These are phyloP conservation scores for Adelosebastes latens DNA, from an alignment of 2,797 vertebrate genomes.

Conservation along the genomic window DNA sequence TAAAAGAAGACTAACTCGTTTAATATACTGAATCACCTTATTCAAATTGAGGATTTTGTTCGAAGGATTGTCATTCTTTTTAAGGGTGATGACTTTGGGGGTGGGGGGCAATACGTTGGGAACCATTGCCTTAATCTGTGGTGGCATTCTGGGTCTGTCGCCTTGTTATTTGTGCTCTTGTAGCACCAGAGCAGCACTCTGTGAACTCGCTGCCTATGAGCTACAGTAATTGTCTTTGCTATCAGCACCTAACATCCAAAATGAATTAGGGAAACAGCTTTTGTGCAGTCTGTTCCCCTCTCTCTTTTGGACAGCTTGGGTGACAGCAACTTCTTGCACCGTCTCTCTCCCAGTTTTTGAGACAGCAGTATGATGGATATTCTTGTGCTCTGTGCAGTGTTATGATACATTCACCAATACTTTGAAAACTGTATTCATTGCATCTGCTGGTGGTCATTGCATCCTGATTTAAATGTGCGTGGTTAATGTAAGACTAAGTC, in stretches of 20 bases:
- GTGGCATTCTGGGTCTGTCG: conserved; percentile 24
- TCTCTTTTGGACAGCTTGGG: conserved; percentile 32
- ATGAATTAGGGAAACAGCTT: conserved; percentile 60
- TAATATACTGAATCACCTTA: too few relatives aligned
- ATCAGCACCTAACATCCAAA: conserved; percentile 64
- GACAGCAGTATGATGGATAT: conserved; percentile 28
- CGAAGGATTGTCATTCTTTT: too few relatives aligned
- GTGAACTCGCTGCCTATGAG: conserved; percentile 50
- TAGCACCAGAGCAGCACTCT: conserved; percentile 26
- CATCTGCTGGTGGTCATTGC: neutral
- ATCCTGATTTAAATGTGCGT: neutral
- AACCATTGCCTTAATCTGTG: conserved; percentile 33
- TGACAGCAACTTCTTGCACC: conserved; percentile 41
- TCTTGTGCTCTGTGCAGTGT: neutral
- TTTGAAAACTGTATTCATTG: neutral
- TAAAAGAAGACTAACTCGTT: too few relatives aligned
- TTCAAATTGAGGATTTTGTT: too few relatives aligned
- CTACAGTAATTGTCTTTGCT: conserved; percentile 63
- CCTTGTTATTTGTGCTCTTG: conserved; percentile 56
- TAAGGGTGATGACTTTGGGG: too few relatives aligned
- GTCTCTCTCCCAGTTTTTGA: conserved; percentile 19
- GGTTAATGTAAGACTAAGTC: neutral
- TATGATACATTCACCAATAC: conserved; percentile 10
- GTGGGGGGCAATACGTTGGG: too few relatives aligned
- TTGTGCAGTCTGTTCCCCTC: conserved; percentile 34